These are phyloP conservation scores for Gallinago stenura DNA, from an alignment of 2,797 vertebrate genomes.

Conservation along the genomic window DNA sequence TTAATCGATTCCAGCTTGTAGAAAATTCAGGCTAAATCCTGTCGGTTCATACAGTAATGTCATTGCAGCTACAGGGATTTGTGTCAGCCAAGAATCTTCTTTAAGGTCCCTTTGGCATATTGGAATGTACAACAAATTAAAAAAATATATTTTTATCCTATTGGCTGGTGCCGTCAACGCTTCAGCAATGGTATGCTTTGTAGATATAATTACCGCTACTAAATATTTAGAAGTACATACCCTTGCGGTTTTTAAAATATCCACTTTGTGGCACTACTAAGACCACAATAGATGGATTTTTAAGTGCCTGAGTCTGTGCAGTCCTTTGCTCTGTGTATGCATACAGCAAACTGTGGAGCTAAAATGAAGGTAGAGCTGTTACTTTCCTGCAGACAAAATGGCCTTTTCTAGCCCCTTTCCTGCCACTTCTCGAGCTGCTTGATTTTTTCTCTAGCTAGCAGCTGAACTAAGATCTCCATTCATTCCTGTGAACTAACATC, in stretches of 20 bases:
- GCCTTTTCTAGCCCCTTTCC: neutral
- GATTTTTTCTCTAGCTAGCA: neutral
- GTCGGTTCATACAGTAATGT: conserved; percentile 3
- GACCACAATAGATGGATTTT: conserved; percentile 26
- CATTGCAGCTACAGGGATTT: conserved; percentile 21
- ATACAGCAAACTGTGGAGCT: neutral
- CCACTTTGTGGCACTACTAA: conserved; percentile 28
- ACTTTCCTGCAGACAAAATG: neutral
- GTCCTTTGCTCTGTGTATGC: neutral
- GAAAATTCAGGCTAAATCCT: conserved; percentile 44
- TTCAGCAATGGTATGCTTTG: conserved; percentile 30
- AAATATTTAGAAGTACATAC: conserved; percentile 42
- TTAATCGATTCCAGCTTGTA: conserved; percentile 34
- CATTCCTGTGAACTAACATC: neutral
- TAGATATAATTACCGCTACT: conserved; percentile 26
- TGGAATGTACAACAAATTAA: neutral
- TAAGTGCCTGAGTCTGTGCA: conserved; percentile 22
- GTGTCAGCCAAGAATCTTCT: conserved; percentile 30
- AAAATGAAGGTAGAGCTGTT: neutral
- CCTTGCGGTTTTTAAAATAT: conserved; percentile 1
- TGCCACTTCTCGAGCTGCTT: neutral
- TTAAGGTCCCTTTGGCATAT: conserved; percentile 16
- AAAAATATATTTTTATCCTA: neutral
- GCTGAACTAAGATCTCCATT: neutral
- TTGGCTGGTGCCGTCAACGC: neutral